Percentiles rank a stretch among this genome's conserved stretches.
These are phyloP conservation scores for Brachyptera risi DNA, from an alignment of 2,888 invertebrate genomes.

Conservation along the genomic window DNA sequence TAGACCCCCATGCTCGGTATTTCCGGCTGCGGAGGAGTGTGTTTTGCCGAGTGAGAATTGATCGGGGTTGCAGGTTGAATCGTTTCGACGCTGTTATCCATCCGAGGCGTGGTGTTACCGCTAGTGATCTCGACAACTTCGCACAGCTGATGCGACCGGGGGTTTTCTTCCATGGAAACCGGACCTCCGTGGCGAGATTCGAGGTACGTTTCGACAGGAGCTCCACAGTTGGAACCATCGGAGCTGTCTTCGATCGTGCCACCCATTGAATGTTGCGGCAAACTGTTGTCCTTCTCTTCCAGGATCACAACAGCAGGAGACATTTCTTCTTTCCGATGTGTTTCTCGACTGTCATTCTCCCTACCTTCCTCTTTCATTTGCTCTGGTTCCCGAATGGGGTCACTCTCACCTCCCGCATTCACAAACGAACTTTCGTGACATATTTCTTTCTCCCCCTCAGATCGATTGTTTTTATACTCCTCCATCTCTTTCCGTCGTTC, in stretches of 20 bases:
- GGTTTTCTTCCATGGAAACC: constrained; percentile 20
- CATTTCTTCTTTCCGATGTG: background rate
- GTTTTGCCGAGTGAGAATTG: constrained; percentile 48
- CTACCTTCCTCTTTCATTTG: background rate
- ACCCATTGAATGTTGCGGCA: constrained; percentile 19
- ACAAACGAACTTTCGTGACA: background rate
- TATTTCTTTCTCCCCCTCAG: too few species aligned
- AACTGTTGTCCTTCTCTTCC: constrained; percentile 25
- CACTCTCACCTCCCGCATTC: background rate
- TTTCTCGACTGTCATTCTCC: background rate
- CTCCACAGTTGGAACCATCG: constrained; percentile 25
- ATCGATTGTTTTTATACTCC: background rate
- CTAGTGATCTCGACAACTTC: constrained; percentile 37
- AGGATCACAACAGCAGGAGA: constrained; percentile 26
- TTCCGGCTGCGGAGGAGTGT: constrained; percentile 51
- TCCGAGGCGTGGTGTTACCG: constrained; percentile 47
- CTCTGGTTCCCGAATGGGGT: background rate
- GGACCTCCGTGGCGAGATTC: background rate
- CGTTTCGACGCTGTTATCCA: constrained; percentile 37
- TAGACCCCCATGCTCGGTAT: constrained; percentile 82
- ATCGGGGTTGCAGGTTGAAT: constrained; percentile 38
- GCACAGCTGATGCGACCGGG: constrained; percentile 25
- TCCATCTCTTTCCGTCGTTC: background rate
- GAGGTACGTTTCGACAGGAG: too few species aligned
- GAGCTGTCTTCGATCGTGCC: constrained; percentile 27